Evolutionary conservation across 2,113 vertebrate species (phyloP).

Genomic region (Columba janthina): DNA sequence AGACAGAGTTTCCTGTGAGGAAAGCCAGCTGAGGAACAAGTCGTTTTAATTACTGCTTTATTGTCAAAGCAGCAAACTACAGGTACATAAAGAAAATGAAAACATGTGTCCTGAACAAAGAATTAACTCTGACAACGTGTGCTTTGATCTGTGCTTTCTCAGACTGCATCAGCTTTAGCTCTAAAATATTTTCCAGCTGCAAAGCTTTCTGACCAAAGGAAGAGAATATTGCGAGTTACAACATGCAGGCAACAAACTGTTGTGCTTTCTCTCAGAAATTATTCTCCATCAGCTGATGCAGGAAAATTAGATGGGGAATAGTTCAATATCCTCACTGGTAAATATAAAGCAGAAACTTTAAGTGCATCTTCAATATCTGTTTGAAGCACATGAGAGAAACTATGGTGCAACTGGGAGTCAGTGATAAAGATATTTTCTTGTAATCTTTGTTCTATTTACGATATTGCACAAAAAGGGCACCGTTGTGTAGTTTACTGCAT

Average conservation of each 20-base stretch:
- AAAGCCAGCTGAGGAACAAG: background rate
- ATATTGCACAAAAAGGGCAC: background rate
- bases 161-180: background rate
- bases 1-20: slow-evolving; percentile 15
- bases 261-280: background rate
- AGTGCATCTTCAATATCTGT: background rate
- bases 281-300: background rate
- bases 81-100: background rate
- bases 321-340: background rate
- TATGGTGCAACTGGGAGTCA: background rate
- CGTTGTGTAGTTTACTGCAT: background rate
- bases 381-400: background rate
- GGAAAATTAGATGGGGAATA: background rate
- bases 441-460: background rate
- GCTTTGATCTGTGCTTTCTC: background rate
- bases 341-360: background rate
- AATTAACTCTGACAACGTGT: background rate
- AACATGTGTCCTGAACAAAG: background rate
- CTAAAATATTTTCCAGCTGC: background rate
- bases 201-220: background rate
- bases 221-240: background rate
- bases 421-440: background rate
- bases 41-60: background rate
- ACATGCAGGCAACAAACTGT: background rate
- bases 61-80: background rate